These are phyloP conservation scores for Harpagifer antarcticus DNA, from an alignment of 2,797 vertebrate genomes.

Conservation along the genomic window DNA sequence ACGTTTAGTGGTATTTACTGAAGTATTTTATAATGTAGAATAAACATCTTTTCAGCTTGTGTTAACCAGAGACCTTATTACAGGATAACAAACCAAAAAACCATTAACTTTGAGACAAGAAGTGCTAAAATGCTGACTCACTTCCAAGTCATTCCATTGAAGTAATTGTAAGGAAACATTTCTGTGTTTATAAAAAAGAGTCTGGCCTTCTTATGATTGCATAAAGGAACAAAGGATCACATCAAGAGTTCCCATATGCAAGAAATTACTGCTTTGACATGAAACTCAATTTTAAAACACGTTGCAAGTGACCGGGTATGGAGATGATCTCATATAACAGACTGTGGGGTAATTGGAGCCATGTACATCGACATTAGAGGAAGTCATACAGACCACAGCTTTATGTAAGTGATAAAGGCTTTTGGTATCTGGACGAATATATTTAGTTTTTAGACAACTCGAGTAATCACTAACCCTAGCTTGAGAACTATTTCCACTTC, in stretches of 20 bases:
- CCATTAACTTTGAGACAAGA: no score
- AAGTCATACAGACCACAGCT: conserved; percentile 2
- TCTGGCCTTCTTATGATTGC: neutral
- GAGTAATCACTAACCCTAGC: neutral
- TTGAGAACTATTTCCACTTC: neutral
- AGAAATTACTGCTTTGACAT: conserved; percentile 11
- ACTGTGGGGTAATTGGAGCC: conserved; percentile 13
- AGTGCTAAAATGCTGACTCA: no score
- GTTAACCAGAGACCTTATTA: no score
- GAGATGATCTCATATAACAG: conserved; percentile 8
- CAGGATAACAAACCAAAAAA: no score
- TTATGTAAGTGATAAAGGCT: neutral
- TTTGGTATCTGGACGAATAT: neutral
- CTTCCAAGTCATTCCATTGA: neutral
- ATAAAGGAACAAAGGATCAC: conserved; percentile 29
- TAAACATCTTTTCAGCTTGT: no score
- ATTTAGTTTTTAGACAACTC: neutral
- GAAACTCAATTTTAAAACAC: neutral
- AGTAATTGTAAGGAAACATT: neutral
- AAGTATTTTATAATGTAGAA: no score
- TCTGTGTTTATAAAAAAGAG: neutral
- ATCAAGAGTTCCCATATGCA: conserved; percentile 26
- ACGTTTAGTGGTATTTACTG: no score
- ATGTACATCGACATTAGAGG: conserved; percentile 14
- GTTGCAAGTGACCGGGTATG: neutral